Evolutionary conservation across 1,140 invertebrate species (phyloP).

Genomic region (Apocrypta bakeri): DNA sequence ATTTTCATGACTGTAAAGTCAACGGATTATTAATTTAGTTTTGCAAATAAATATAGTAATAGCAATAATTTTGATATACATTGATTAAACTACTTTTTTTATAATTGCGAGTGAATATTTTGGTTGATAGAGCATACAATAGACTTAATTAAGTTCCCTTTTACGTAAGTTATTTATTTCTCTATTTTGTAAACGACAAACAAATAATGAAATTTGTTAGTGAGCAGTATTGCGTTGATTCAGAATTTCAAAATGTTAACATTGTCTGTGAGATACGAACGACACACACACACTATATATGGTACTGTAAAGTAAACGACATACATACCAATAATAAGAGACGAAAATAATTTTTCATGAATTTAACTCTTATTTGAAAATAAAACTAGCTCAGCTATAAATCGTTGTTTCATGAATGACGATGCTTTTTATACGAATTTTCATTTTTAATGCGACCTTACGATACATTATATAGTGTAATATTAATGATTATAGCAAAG

Average conservation of each 20-base stretch:
- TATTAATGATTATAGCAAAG: constrained; percentile 64
- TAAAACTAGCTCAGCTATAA: constrained; percentile 38
- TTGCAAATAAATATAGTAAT: constrained; percentile 10
- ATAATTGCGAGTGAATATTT: constrained; percentile 36
- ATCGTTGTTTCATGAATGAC: constrained; percentile 59
- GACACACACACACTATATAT: constrained; percentile 10
- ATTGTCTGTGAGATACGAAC: constrained; percentile 39
- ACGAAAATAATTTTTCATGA: constrained; percentile 46
- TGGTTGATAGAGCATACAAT: constrained; percentile 36
- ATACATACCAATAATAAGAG: constrained; percentile 44
- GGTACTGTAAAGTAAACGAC: constrained; percentile 42
- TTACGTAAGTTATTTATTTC: constrained; percentile 49
- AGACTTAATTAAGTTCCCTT: constrained; percentile 38
- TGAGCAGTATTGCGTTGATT: constrained; percentile 42
- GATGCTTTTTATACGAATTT: constrained; percentile 75
- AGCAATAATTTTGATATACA: constrained; percentile 48
- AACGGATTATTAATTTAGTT: constrained; percentile 25
- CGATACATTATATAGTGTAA: constrained; percentile 66
- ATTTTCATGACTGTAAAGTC: constrained; percentile 6
- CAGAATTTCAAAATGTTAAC: constrained; percentile 41
- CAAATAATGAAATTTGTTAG: constrained; percentile 41
- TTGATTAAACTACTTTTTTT: constrained; percentile 36
- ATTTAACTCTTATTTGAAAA: constrained; percentile 41
- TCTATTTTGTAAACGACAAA: constrained; percentile 47
- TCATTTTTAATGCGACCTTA: constrained; percentile 73